These are phyloP conservation scores for Pteromalus puparum DNA, from an alignment of 1,140 invertebrate genomes.

Conservation along the genomic window DNA sequence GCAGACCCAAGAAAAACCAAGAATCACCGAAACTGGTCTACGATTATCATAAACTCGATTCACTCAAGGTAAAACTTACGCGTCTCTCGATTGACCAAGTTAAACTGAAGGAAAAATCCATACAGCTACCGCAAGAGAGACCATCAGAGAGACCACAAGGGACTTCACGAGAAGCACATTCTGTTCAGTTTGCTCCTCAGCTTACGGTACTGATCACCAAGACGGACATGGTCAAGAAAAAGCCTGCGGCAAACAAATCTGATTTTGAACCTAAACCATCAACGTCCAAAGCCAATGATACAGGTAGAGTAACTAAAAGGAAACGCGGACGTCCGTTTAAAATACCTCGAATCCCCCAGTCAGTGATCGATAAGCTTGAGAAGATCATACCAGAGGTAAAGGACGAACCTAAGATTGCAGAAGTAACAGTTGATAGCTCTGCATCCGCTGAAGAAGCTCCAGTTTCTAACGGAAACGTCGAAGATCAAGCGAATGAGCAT, in stretches of 20 bases:
- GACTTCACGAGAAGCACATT: background rate
- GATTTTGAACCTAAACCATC: too few species aligned
- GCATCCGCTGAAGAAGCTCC: background rate
- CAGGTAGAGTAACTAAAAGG: background rate
- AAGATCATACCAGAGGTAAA: background rate
- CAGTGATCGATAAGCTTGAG: background rate
- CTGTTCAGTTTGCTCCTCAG: background rate
- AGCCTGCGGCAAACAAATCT: background rate
- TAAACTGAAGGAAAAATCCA: background rate
- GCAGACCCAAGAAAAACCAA: background rate
- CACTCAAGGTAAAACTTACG: background rate
- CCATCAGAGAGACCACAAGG: background rate
- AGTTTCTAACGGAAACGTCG: background rate
- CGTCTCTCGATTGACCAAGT: background rate
- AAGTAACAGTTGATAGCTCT: background rate
- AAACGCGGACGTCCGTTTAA: background rate
- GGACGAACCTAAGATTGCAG: background rate
- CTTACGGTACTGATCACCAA: background rate
- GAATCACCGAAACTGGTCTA: background rate
- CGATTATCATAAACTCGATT: background rate
- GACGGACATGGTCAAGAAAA: background rate
- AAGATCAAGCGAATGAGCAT: background rate
- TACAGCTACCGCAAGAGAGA: background rate
- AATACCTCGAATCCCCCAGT: background rate
- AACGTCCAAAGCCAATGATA: background rate